Conservation (phyloP, 1,140 invertebrate genomes). For the Cydia splendana region DNA sequence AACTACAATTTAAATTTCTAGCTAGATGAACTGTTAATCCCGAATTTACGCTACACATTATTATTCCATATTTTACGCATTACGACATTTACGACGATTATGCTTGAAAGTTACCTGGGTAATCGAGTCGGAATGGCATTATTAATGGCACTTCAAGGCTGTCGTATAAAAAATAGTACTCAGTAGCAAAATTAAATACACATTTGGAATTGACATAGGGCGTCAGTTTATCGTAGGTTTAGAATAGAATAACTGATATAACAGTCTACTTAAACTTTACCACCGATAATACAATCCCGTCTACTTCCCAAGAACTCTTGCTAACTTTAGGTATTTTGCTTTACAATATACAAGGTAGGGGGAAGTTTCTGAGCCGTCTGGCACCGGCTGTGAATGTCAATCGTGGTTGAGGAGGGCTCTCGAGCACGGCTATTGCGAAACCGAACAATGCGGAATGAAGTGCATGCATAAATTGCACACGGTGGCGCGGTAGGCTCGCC, state of each 20-base stretch:
- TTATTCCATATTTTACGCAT: background rate
- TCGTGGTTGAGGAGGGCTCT: conserved; percentile 60
- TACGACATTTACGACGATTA: too few relatives aligned
- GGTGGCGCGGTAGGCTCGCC: conserved; percentile 7
- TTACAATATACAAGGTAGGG: conserved; percentile 47
- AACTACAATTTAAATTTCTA: background rate
- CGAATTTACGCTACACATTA: background rate
- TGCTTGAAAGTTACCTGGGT: too few relatives aligned
- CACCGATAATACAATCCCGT: conserved; percentile 37
- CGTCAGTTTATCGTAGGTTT: too few relatives aligned
- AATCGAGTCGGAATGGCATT: too few relatives aligned
- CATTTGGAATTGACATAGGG: background rate
- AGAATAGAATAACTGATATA: background rate
- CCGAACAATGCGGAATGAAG: conserved; percentile 68
- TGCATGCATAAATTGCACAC: conserved; percentile 53
- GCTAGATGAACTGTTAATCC: background rate
- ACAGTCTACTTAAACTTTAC: conserved; percentile 20
- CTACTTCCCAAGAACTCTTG: conserved; percentile 39
- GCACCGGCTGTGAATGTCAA: conserved; percentile 61
- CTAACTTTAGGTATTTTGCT: conserved; percentile 34
- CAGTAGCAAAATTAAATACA: background rate
- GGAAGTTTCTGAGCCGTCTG: conserved; percentile 54
- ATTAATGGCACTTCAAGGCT: too few relatives aligned
- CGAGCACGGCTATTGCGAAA: conserved; percentile 54
- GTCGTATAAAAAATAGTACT: background rate